Conservation (phyloP, 2,888 invertebrate genomes). For the Tinea semifulvella region DNA sequence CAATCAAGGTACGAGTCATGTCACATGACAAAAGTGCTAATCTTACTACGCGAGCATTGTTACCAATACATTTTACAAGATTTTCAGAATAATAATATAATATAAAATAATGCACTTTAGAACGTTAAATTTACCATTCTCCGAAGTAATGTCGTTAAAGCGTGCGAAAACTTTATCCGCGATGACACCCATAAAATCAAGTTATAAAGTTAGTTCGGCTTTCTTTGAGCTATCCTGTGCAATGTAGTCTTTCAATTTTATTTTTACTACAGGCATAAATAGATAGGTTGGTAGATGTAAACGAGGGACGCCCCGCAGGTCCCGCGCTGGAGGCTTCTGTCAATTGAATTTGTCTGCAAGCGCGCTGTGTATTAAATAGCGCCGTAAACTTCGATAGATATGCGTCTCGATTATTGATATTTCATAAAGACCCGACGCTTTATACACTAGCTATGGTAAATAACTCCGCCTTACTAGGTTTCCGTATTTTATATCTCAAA, state of each 20-base stretch:
- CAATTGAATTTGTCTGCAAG: constrained; percentile 66
- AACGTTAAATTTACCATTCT: not conserved
- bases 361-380: constrained; percentile 55
- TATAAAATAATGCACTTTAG: not conserved
- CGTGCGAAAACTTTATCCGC: constrained; percentile 16
- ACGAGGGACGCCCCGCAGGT: constrained; percentile 53
- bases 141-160: constrained; percentile 17
- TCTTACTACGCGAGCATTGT: too few species aligned
- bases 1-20: constrained; percentile 32
- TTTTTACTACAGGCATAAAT: constrained; percentile 53
- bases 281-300: constrained; percentile 52
- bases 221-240: constrained; percentile 49
- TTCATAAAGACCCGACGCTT: constrained; percentile 46
- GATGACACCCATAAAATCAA: constrained; percentile 51
- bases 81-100: too few species aligned
- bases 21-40: too few species aligned
- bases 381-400: constrained; percentile 53
- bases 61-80: too few species aligned
- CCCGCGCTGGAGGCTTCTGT: constrained; percentile 43
- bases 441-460: constrained; percentile 36
- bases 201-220: constrained; percentile 51
- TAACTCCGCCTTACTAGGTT: constrained; percentile 39
- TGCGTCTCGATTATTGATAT: constrained; percentile 42
- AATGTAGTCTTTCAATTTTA: constrained; percentile 57
- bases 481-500: constrained; percentile 41